Evolutionary conservation across 2,113 vertebrate species (phyloP).

Genomic region (Ictidomys tridecemlineatus): DNA sequence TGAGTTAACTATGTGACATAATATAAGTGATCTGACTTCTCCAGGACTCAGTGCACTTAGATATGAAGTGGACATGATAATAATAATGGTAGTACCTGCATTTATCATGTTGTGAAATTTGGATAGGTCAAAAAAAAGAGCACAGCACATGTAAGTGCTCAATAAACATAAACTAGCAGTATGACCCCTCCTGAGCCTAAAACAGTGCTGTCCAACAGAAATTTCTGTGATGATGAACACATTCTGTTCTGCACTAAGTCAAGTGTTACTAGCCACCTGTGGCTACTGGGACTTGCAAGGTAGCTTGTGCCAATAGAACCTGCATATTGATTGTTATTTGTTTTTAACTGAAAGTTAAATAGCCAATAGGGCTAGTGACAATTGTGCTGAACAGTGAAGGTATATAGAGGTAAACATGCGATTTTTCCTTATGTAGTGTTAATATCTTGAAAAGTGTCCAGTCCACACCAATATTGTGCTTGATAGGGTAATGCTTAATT

Average conservation of each 20-base stretch:
- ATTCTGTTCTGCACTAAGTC: not conserved
- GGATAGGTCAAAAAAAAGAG: too few relatives aligned
- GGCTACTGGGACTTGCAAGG: not conserved
- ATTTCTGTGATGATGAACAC: not conserved
- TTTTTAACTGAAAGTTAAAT: not conserved
- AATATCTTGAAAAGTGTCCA: conserved; percentile 25
- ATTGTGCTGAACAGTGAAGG: not conserved
- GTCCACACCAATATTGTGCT: not conserved
- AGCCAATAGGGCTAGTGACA: not conserved
- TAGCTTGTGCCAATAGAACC: not conserved
- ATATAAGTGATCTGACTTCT: not conserved
- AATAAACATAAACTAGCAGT: not conserved
- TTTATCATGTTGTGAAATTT: not conserved
- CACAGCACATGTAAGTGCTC: not conserved
- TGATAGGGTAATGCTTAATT: conserved; percentile 26
- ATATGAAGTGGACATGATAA: not conserved
- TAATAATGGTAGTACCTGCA: too few relatives aligned
- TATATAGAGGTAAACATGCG: not conserved
- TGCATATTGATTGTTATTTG: not conserved
- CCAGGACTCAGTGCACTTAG: too few relatives aligned
- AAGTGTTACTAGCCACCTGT: not conserved
- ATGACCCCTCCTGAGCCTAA: not conserved
- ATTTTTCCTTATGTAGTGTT: not conserved
- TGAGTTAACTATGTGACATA: not conserved
- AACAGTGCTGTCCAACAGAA: too few relatives aligned